phyloP scores from a whole-genome alignment of 2,888 invertebrate species.

The Xestia ashworthii region DNA sequence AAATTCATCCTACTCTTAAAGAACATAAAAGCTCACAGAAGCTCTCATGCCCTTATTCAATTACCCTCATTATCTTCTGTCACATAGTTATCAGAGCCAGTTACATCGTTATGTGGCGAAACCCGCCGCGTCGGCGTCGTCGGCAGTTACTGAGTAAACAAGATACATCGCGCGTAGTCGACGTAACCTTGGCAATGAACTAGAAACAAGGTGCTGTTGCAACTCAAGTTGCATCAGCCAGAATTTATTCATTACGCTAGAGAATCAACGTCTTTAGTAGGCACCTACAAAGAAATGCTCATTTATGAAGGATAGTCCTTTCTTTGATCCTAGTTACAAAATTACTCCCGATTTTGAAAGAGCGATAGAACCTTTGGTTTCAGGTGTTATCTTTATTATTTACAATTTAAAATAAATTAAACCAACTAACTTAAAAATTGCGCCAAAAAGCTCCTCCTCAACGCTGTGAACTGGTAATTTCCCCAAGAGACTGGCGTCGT shows the following conservation, averaged over 20 bases:
- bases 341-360: neutral
- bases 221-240: constrained; percentile 37
- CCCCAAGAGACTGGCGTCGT: no score
- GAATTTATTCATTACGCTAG: constrained; percentile 24
- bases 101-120: constrained; percentile 35
- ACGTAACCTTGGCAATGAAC: constrained; percentile 79
- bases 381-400: no score
- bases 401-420: no score
- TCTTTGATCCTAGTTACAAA: neutral
- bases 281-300: neutral
- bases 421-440: no score
- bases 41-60: neutral
- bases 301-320: neutral
- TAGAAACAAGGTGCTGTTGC: constrained; percentile 59
- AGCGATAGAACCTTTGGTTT: no score
- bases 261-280: neutral
- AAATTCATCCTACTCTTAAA: neutral
- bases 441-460: no score
- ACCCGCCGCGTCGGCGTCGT: no score
- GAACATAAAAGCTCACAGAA: neutral
- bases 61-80: constrained; percentile 20
- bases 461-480: no score
- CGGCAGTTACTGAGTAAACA: constrained; percentile 47
- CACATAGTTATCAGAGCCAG: constrained; percentile 16
- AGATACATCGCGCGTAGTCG: constrained; percentile 39